Base-by-base conservation (phyloP, 2,113 vertebrate species). In the Harpagus bidentatus region DNA sequence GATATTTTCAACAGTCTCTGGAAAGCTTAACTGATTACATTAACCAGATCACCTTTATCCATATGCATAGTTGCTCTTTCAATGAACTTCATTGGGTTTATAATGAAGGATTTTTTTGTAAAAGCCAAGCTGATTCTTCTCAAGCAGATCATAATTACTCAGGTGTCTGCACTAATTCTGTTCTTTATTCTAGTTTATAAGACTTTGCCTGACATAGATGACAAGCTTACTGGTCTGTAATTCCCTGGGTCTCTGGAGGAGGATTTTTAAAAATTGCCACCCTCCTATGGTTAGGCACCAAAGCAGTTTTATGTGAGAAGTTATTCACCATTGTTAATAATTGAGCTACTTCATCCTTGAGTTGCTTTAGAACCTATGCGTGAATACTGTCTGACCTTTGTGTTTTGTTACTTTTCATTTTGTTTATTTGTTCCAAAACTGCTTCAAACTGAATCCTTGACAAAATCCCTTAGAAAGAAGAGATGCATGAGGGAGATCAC, bases 401-500 rank as follows among this genome's bases (percentile, higher is more conserved):
- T 65, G 18, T 40, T 72, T 69, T 82, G 42, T 59, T 72, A 59
- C 48, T 72, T 83, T 69, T 47, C 8, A 8, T 77, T 80, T 66
- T 83, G 25, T 58, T 28, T 72, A 0, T 90, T 87, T 70, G n/a
- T 73, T 83, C 45, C 72, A 63, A 69, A 92, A 36, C 40, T 34
- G 4, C 63, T 81, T 88, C 67, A 77, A 69, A 61, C 11, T 1
- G 7, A 77, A 73, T 32, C 9, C 5, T 31, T 65, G 15, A 70
- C 26, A 77, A 65, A 83, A 80, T 34, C 31, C 25, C 34, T 34
- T 73, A 48, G 63, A 59, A 88, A 72, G 66, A 52, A 70, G 34
- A 62, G 53, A n/a, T 65, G 34, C 34, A 9, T 0, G 0, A 52
- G 36, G 28, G 40, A 69, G 4, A 62, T 56, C 28, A 53, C 11